Evolutionary conservation across 2,888 invertebrate species (phyloP), one percentile per base, ranked within the genome.

Genomic region (Acronicta alni): DNA sequence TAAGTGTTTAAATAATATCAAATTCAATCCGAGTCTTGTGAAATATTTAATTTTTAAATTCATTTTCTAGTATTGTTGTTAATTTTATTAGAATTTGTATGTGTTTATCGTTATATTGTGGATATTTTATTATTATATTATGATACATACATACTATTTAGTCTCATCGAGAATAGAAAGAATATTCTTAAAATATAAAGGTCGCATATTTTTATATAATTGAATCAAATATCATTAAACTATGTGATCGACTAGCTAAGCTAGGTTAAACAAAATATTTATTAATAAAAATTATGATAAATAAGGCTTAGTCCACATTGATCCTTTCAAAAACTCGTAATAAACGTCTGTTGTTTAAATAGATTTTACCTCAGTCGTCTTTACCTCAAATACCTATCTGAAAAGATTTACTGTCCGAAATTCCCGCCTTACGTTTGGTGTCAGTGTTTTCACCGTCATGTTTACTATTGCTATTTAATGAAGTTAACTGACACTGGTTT

Each of bases 201-300:
- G 14, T 53, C 47, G 26, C 60, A 32, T 45, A 39, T 46, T 20
- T 49, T 37, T 63, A 45, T 42, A 32, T 32, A 20, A 48, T 56
- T 30, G 16, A 35, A 51, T 47, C 30, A 49, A 30, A 61, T 77
- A 62, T 64, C 46, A 54, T 63, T 49, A 47, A 56, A 57, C 37
- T 69, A 64, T 77, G 76, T 77, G 73, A 75, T 71, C 49, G 44
- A 61, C 77, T 79, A 70, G 79, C 72, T 68, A 74, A 72, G 77
- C 77, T 79, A 72, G 79, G 54, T 62, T 57, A 57, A 61, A 54
- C 10, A 56, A 37, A 32, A 55, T 46, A 43, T 51, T 30, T 52
- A 35, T 38, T 45, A 39, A 30, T 44, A 41, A 30, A 35, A 18
- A 35, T 15, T 10, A 14, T 51, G 32, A 10, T 30, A 26, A 12